phyloP scores from a whole-genome alignment of 2,888 invertebrate genomes.

The Gymnosoma rotundatum region DNA sequence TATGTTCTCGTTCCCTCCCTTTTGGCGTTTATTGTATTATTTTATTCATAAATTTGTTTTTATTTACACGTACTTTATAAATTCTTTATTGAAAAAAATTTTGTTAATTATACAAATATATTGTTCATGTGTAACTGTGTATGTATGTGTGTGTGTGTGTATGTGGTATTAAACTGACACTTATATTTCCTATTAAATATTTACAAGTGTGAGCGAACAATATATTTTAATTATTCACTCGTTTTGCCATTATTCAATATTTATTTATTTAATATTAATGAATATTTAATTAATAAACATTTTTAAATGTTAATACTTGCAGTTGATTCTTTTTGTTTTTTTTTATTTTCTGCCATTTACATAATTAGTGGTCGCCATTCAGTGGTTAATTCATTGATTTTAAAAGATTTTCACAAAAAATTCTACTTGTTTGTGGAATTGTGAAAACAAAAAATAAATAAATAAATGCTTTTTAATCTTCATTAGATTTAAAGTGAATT shows the following conservation, averaged over 20 bases:
- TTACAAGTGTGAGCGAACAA: not conserved
- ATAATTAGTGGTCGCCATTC: conserved; percentile 67
- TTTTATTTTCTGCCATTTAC: conserved; percentile 55
- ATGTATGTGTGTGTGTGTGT: too few species aligned
- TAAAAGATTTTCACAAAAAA: conserved; percentile 12
- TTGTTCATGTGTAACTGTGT: not conserved
- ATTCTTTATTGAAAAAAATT: not conserved
- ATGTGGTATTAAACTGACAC: too few species aligned
- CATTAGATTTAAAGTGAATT: conserved; percentile 16
- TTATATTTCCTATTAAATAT: not conserved
- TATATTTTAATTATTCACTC: conserved; percentile 24
- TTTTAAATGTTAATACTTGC: conserved; percentile 62
- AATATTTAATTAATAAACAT: conserved; percentile 67
- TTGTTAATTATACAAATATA: not conserved
- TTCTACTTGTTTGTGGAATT: not conserved
- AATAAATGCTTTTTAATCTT: conserved; percentile 37
- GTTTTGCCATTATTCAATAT: conserved; percentile 35
- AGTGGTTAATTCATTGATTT: conserved; percentile 61
- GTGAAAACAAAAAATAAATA: not conserved
- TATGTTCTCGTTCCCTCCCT: not conserved
- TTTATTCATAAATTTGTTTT: not conserved
- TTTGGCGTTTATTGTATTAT: not conserved
- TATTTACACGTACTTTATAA: not conserved
- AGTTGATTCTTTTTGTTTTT: not conserved
- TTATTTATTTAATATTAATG: conserved; percentile 62